Evolutionary conservation across 2,113 vertebrate species (phyloP).

Genomic region (Sula dactylatra): DNA sequence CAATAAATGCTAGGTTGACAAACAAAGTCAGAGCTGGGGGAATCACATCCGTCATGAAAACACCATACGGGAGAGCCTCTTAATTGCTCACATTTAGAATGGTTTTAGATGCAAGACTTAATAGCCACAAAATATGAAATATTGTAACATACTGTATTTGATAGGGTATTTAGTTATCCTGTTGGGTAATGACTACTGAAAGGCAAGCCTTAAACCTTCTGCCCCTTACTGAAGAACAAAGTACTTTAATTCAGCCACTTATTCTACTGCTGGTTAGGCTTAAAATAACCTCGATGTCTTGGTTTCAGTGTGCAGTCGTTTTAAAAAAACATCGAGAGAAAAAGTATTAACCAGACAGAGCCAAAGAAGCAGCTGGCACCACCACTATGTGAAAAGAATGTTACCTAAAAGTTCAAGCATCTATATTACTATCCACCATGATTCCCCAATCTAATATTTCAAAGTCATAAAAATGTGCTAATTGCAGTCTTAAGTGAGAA

Average conservation of each 20-base stretch:
- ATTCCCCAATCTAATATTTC: conserved; percentile 74
- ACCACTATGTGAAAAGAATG: conserved; percentile 65
- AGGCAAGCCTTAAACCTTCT: not conserved
- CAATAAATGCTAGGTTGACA: not conserved
- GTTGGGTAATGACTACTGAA: not conserved
- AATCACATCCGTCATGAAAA: not conserved
- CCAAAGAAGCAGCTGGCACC: conserved; percentile 69
- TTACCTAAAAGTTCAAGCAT: conserved; percentile 76
- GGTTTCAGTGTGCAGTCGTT: conserved; percentile 10
- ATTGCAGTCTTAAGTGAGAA: conserved; percentile 65
- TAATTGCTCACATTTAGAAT: not conserved
- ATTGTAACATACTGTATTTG: not conserved
- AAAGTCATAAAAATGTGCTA: conserved; percentile 73
- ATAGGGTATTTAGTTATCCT: not conserved
- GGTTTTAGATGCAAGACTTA: not conserved
- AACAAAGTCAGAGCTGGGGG: not conserved
- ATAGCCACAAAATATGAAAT: not conserved
- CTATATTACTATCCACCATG: conserved; percentile 60
- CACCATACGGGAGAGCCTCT: not conserved
- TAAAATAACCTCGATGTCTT: conserved; percentile 65
- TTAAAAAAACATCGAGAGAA: conserved; percentile 51
- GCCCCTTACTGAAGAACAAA: not conserved
- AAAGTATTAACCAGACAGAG: conserved; percentile 44
- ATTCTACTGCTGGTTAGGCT: conserved; percentile 6
- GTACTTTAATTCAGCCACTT: conserved; percentile 47